Evolutionary conservation across 2,888 invertebrate species (phyloP), one percentile per base, ranked within the genome.

Genomic region (Cerastoderma edule): DNA sequence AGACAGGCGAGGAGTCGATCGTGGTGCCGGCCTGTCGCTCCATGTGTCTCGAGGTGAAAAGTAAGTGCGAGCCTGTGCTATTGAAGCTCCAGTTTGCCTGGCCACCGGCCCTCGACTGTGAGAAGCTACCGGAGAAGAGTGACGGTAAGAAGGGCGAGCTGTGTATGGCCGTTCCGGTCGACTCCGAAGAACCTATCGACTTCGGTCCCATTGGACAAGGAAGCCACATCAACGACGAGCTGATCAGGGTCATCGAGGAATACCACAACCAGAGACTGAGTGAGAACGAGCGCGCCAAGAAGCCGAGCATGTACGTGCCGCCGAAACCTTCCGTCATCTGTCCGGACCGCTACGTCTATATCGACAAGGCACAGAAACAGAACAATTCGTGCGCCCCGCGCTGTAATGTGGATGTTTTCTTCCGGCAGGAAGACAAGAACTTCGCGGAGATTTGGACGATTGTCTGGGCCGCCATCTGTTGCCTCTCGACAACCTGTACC

Each of bases 21-120:
- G 88, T 91, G 50, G 96, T 98, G 78, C 96, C 96, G 75, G 96
- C 97, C 13, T 98, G 98, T 93, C 95, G 96, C 78, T 95, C 96
- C 30, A 95, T 98, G 84, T 98, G 98, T 93, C 95, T 96, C 89
- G 95, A 95, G 87, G 92, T 92, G 13, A 86, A 88, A 76, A 78
- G 85, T 44, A 89, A 89, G 70, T 93, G 93, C 70, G 92, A 92
- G 82, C 95, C 95, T 0, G 95, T 96, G 32, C 93, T 97, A 76
- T 93, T 94, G 76, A 94, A 94, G 56, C 94, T 96, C 80, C 94
- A 94, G 65, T 93, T 95, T 67, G 93, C 93, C 10, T 96, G 97
- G 95, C 95, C 96, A 4, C 93, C 94, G 44, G 95, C 96, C 85
- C 93, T 96, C 67, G 95, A 96, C 92, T 98, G 98, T 90, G 95